Conservation (phyloP, 2,888 invertebrate species). For the Agrilus biguttatus region DNA sequence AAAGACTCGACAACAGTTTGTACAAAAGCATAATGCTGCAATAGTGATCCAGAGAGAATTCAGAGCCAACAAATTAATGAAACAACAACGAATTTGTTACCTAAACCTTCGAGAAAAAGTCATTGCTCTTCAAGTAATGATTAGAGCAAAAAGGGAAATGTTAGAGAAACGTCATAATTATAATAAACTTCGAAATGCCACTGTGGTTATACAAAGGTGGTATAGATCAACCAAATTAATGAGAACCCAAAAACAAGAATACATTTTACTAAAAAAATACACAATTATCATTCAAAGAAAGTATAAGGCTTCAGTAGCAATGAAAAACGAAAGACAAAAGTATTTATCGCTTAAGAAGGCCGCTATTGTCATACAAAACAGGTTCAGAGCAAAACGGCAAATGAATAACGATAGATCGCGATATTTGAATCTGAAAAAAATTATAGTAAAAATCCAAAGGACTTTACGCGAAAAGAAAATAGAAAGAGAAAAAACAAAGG, state of each 20-base stretch:
- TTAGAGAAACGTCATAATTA: too few relatives aligned
- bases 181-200: constrained; percentile 1
- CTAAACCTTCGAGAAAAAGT: constrained; percentile 11
- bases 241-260: constrained; percentile 16
- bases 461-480: constrained; percentile 33
- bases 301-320: constrained; percentile 19
- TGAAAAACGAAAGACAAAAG: constrained; percentile 21
- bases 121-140: constrained; percentile 12
- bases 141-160: too few relatives aligned
- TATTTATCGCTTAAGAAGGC: constrained; percentile 23
- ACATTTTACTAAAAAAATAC: constrained; percentile 9
- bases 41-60: constrained; percentile 29
- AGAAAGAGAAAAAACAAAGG: constrained; percentile 17
- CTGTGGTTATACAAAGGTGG: constrained; percentile 12
- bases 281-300: constrained; percentile 23
- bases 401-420: constrained; percentile 9
- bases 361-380: constrained; percentile 27
- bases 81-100: constrained; percentile 12
- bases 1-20: neutral
- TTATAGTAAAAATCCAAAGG: constrained; percentile 34
- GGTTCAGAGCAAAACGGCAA: constrained; percentile 20
- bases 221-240: neutral
- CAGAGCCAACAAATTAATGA: constrained; percentile 16
- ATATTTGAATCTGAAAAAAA: constrained; percentile 12
- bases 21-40: constrained; percentile 20